Conservation (phyloP, 2,888 invertebrate genomes). For the Agrochola circellaris region DNA sequence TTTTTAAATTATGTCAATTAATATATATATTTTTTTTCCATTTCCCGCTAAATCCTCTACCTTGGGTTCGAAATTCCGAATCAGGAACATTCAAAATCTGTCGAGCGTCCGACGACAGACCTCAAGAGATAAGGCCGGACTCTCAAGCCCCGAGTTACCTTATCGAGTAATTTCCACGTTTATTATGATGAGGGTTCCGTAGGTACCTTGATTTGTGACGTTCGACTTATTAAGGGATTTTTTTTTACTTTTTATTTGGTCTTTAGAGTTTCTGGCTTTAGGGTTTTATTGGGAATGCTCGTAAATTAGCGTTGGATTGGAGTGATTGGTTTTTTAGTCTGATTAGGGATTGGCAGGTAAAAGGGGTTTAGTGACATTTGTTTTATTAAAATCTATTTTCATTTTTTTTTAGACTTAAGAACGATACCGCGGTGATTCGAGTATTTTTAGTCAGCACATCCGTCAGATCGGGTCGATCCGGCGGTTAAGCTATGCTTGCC, state of each 20-base stretch:
- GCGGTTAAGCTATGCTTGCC: too few relatives aligned
- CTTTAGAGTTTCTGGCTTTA: conserved; percentile 17
- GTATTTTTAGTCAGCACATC: neutral
- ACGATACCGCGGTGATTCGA: neutral
- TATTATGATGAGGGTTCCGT: conserved; percentile 81
- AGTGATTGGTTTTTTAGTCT: conserved; percentile 47
- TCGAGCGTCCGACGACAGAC: conserved; percentile 50
- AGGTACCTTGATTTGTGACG: conserved; percentile 74
- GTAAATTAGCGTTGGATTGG: conserved; percentile 57
- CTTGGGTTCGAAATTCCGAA: conserved; percentile 26
- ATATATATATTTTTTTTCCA: too few relatives aligned
- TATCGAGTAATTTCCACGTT: conserved; percentile 73
- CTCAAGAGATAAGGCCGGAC: conserved; percentile 62
- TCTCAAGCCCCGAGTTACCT: conserved; percentile 66
- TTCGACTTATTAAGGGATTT: conserved; percentile 56
- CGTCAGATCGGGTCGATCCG: too few relatives aligned
- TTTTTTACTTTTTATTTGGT: conserved; percentile 58
- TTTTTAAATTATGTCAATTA: too few relatives aligned
- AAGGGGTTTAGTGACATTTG: neutral
- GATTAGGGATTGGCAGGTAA: conserved; percentile 13
- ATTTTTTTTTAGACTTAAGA: neutral
- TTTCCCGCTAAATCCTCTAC: conserved; percentile 25
- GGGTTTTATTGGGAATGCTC: conserved; percentile 52
- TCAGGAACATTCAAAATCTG: conserved; percentile 49
- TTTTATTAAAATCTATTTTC: neutral